phyloP scores from a whole-genome alignment of 1,140 invertebrate genomes.

The Magallana angulata region DNA sequence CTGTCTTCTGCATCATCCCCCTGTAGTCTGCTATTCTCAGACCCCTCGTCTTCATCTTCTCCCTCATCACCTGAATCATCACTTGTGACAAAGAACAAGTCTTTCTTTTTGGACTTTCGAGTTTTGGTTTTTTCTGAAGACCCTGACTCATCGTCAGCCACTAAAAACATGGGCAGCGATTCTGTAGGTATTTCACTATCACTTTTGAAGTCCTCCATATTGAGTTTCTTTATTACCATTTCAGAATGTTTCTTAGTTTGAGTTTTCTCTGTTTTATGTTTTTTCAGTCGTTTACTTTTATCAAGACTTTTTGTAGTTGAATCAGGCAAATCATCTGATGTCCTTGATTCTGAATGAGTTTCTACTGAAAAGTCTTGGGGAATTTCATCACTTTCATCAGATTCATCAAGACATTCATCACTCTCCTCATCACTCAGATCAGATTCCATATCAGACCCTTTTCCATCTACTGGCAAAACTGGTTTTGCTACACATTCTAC shows the following conservation, averaged over 20 bases:
- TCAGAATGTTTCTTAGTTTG: conserved; percentile 4
- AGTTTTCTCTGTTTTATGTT: neutral
- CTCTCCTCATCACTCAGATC: neutral
- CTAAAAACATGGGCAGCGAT: conserved; percentile 42
- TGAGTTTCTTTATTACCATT: conserved; percentile 64
- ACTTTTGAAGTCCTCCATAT: conserved; percentile 54
- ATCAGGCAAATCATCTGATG: neutral
- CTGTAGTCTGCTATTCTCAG: conserved; percentile 12
- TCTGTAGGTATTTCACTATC: conserved; percentile 35
- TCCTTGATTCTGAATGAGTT: neutral
- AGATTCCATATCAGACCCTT: conserved; percentile 22
- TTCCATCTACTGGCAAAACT: neutral
- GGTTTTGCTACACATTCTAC: neutral
- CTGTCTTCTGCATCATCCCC: conserved; percentile 21
- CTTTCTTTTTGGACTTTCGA: conserved; percentile 52
- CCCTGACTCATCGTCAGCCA: neutral
- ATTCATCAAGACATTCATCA: neutral
- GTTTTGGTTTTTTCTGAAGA: neutral
- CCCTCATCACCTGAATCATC: conserved; percentile 35
- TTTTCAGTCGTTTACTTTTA: neutral
- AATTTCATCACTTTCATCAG: neutral
- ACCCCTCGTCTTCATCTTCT: conserved; percentile 23
- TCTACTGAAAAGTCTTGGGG: neutral
- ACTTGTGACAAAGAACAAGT: conserved; percentile 59
- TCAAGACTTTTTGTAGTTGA: neutral